These are phyloP conservation scores for Chiridota heheva DNA, from an alignment of 35 echinoderm and acorn worm genomes.

Conservation along the genomic window DNA sequence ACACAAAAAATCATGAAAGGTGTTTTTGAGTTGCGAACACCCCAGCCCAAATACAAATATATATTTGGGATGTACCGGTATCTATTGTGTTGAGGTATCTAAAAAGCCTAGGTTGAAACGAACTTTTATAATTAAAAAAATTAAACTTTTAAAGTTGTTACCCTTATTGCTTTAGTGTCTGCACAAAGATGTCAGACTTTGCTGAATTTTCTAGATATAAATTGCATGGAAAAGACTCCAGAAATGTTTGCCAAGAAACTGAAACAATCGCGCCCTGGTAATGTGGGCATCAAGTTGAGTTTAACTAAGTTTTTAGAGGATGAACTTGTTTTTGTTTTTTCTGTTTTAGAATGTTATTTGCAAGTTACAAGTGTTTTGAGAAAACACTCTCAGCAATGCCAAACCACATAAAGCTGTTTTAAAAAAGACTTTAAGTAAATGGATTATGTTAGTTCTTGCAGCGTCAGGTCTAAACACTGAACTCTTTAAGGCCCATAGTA, in stretches of 20 bases:
- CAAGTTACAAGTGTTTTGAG: not conserved
- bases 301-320: slow-evolving; percentile 18
- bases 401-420: slow-evolving; percentile 21
- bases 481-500: slow-evolving; percentile 24
- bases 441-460: not conserved
- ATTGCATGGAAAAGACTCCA: no score
- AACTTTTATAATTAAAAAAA: not conserved
- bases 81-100: not conserved
- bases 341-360: slow-evolving; percentile 17
- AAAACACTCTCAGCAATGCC: slow-evolving; percentile 14
- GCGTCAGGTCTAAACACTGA: slow-evolving; percentile 14
- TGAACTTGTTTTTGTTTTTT: slow-evolving; percentile 30
- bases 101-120: not conserved
- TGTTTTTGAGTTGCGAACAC: slow-evolving; percentile 2
- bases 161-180: not conserved
- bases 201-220: no score
- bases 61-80: not conserved
- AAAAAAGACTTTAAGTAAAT: slow-evolving; percentile 23
- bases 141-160: slow-evolving; percentile 1
- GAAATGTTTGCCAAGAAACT: no score
- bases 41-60: not conserved
- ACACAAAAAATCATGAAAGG: slow-evolving; percentile 7
- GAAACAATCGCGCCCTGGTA: no score
- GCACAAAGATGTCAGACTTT: not conserved
- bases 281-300: not conserved